These are phyloP conservation scores for Meliscaeva auricollis DNA, from an alignment of 2,888 invertebrate genomes.

Conservation along the genomic window DNA sequence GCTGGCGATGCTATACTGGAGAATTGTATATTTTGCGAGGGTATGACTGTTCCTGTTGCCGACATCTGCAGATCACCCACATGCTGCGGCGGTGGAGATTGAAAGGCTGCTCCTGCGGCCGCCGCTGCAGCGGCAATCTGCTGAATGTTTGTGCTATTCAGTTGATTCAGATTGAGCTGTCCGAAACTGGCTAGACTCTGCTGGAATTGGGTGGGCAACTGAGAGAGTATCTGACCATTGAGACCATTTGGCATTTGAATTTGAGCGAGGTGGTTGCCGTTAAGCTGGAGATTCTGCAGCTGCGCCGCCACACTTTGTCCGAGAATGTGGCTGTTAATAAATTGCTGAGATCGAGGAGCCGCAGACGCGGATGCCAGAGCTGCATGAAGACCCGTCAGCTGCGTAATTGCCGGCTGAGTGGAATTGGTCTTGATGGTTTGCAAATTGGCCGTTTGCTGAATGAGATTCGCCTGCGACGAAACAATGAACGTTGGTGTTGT, in stretches of 20 bases:
- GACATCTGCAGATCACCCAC: constrained; percentile 77
- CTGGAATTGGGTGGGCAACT: constrained; percentile 83
- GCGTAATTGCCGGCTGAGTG: constrained; percentile 80
- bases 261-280: constrained; percentile 83
- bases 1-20: constrained; percentile 75
- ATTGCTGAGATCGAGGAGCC: constrained; percentile 83
- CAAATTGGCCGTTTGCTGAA: constrained; percentile 83
- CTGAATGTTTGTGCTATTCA: constrained; percentile 82
- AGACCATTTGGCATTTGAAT: constrained; percentile 84
- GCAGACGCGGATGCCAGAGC: constrained; percentile 79
- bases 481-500: constrained; percentile 85
- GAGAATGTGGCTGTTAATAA: constrained; percentile 83
- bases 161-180: constrained; percentile 80
- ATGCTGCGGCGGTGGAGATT: constrained; percentile 81
- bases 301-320: constrained; percentile 83
- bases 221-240: constrained; percentile 82
- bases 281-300: constrained; percentile 83
- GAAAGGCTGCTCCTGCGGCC: constrained; percentile 81
- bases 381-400: constrained; percentile 82
- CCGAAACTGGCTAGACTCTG: constrained; percentile 82
- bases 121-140: constrained; percentile 81
- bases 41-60: constrained; percentile 76
- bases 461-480: constrained; percentile 84
- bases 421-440: constrained; percentile 83
- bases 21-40: constrained; percentile 78